A percentile compares a stretch with the other conserved stretches of the same genome.
phyloP scores from a whole-genome alignment of 2,113 vertebrate species.

The Pitta sordida region DNA sequence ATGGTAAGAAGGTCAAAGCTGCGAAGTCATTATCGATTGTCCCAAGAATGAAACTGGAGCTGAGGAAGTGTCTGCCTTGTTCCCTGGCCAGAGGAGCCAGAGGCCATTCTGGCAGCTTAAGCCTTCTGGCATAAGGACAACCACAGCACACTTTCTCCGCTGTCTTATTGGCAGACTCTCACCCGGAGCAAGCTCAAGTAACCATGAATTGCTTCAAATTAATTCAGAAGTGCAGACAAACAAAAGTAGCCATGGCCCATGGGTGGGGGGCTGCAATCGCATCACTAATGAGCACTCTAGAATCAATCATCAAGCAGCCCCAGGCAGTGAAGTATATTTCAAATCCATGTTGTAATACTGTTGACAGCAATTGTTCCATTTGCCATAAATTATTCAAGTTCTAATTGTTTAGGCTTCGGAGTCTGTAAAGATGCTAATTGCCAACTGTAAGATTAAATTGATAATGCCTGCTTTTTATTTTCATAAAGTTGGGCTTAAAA shows the following conservation, averaged over 20 bases:
- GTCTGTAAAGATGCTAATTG: constrained; percentile 37
- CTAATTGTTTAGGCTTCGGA: constrained; percentile 36
- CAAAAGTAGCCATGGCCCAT: background rate
- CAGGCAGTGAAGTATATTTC: constrained; percentile 2
- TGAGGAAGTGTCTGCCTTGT: background rate
- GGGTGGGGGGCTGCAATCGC: background rate
- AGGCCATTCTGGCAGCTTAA: background rate
- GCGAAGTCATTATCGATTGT: background rate
- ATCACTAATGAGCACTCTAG: constrained; percentile 3
- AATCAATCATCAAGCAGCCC: constrained; percentile 22
- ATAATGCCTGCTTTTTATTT: background rate
- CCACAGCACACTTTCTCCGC: background rate
- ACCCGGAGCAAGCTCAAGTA: background rate
- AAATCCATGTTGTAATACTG: background rate
- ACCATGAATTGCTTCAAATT: background rate
- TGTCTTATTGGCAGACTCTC: background rate
- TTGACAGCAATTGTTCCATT: constrained; percentile 27
- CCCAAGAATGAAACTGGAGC: background rate
- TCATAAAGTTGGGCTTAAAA: background rate
- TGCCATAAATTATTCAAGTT: constrained; percentile 56
- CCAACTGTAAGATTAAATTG: background rate
- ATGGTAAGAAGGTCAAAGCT: background rate
- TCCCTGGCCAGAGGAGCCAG: background rate
- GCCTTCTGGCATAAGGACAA: background rate
- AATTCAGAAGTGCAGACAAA: background rate